Conservation (phyloP, 2,113 vertebrate genomes). For the Oreotrochilus melanogaster region DNA sequence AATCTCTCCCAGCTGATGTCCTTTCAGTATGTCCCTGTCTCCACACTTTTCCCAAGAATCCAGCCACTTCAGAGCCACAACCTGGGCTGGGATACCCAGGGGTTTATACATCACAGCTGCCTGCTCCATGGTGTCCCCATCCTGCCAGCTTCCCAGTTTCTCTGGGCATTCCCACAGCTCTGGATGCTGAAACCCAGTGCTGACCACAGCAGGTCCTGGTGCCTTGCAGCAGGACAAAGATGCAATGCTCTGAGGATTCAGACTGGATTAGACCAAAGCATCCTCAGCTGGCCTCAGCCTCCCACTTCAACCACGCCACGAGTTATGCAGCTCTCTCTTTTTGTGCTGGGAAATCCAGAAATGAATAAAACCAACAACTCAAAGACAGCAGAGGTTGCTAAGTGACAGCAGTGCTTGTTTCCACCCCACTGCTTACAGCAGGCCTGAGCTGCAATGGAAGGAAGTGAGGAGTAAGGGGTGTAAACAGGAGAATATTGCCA, state of each 20-base stretch:
- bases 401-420: slow-evolving; percentile 43
- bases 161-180: neutral
- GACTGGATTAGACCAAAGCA: neutral
- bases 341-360: neutral
- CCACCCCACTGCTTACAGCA: neutral
- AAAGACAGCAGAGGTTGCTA: slow-evolving; percentile 17
- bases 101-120: fast-evolving
- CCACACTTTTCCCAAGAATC: neutral
- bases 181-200: neutral
- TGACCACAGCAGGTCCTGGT: neutral
- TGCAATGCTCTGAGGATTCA: fast-evolving
- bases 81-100: neutral
- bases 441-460: slow-evolving; percentile 26
- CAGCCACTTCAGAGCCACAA: neutral
- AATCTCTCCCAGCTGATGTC: neutral
- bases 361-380: neutral
- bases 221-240: fast-evolving
- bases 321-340: fast-evolving
- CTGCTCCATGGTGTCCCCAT: fast-evolving
- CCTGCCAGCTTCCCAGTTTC: neutral
- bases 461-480: slow-evolving; percentile 41
- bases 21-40: neutral
- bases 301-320: fast-evolving
- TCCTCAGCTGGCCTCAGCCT: neutral
- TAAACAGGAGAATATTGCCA: slow-evolving; percentile 24